Evolutionary conservation across 2,888 invertebrate genomes (phyloP).

Genomic region (Criorhina ranunculi): DNA sequence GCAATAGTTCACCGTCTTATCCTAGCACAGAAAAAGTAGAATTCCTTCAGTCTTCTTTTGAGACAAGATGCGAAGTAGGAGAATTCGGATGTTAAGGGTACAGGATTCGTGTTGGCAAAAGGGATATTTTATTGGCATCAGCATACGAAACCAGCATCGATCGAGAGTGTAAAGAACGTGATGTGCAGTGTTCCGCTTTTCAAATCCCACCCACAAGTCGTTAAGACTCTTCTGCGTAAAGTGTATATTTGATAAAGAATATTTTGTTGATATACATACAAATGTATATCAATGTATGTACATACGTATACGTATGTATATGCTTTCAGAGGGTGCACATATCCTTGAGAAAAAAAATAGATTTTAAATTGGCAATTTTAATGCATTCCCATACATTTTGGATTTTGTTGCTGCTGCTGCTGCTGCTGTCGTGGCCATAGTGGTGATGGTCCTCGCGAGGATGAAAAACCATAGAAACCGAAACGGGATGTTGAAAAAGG

Average conservation of each 20-base stretch:
- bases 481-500: constrained; percentile 35
- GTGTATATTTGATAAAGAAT: constrained; percentile 60
- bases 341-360: constrained; percentile 17
- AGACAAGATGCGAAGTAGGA: constrained; percentile 2
- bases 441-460: not conserved
- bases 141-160: constrained; percentile 50
- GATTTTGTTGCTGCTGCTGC: constrained; percentile 7
- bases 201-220: too few relatives aligned
- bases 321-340: constrained; percentile 15
- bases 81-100: too few relatives aligned
- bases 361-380: constrained; percentile 68
- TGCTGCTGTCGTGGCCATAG: not conserved
- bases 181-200: constrained; percentile 29
- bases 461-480: constrained; percentile 23
- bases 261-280: constrained; percentile 48
- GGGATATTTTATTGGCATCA: constrained; percentile 69
- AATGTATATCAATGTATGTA: too few relatives aligned
- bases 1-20: constrained; percentile 32
- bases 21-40: constrained; percentile 6
- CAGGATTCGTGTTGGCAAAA: constrained; percentile 8
- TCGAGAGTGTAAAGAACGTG: constrained; percentile 38
- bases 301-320: too few relatives aligned
- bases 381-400: constrained; percentile 55
- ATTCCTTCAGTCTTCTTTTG: constrained; percentile 29
- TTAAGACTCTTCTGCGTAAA: constrained; percentile 44